A percentile compares a stretch with the other conserved stretches of the same genome.
phyloP scores from a whole-genome alignment of 2,797 vertebrate species.

The Delichon dasypus region DNA sequence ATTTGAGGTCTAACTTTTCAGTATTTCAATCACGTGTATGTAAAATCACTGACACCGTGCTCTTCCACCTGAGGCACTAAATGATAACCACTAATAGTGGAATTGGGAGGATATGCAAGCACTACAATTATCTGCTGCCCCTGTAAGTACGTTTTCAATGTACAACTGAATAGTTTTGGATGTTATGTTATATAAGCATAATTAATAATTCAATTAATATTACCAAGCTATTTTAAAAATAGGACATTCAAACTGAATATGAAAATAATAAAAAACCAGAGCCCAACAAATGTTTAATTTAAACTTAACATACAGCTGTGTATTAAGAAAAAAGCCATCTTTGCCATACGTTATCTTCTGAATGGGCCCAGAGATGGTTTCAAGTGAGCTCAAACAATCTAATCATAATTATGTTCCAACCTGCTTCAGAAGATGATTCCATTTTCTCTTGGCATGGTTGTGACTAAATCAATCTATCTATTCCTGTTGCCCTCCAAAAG shows the following conservation, averaged over 20 bases:
- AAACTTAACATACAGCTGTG: background rate
- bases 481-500: background rate
- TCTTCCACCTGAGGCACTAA: background rate
- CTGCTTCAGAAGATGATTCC: background rate
- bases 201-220: background rate
- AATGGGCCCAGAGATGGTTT: background rate
- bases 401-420: background rate
- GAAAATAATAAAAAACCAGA: background rate
- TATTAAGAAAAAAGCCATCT: background rate
- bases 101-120: background rate
- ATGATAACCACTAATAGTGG: background rate
- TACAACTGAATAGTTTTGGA: background rate
- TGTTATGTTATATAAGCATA: background rate
- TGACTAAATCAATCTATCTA: background rate
- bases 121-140: background rate
- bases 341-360: background rate
- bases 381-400: background rate
- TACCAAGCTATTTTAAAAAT: background rate
- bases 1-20: background rate
- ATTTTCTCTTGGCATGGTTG: background rate
- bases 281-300: background rate
- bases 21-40: background rate
- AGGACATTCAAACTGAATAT: background rate
- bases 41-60: background rate
- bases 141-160: background rate